Conservation (phyloP, 2,797 vertebrate genomes). For the Falco novaeseelandiae region DNA sequence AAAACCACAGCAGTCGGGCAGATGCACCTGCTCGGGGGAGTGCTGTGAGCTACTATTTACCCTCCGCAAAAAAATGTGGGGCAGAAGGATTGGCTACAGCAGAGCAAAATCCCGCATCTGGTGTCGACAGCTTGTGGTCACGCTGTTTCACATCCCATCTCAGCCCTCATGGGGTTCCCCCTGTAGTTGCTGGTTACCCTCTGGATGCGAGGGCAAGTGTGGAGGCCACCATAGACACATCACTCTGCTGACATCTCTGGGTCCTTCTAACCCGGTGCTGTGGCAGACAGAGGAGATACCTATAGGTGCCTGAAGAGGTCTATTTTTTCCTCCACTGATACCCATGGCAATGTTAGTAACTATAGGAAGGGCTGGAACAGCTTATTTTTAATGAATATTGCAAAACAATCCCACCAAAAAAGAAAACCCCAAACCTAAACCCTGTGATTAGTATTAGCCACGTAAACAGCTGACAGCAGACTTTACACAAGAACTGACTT, state of each 20-base stretch:
- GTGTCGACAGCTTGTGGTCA: accelerated
- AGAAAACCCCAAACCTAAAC: no score
- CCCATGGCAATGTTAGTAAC: background rate
- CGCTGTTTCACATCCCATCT: background rate
- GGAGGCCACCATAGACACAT: background rate
- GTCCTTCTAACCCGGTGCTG: background rate
- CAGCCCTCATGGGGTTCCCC: background rate
- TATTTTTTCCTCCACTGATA: background rate
- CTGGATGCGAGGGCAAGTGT: background rate
- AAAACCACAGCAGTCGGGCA: background rate
- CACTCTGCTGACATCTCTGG: background rate
- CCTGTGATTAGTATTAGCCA: background rate
- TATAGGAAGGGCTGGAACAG: background rate
- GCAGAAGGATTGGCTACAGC: background rate
- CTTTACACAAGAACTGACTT: background rate
- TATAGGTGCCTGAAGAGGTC: background rate
- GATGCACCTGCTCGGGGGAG: background rate
- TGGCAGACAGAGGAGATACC: background rate
- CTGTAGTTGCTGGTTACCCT: background rate
- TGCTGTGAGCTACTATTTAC: background rate
- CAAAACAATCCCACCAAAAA: background rate
- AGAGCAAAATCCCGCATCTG: background rate
- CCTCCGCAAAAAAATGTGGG: accelerated
- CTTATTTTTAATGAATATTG: background rate
- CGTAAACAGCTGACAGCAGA: background rate